Conservation (phyloP, 2,888 invertebrate species). For the Eupithecia abbreviata region DNA sequence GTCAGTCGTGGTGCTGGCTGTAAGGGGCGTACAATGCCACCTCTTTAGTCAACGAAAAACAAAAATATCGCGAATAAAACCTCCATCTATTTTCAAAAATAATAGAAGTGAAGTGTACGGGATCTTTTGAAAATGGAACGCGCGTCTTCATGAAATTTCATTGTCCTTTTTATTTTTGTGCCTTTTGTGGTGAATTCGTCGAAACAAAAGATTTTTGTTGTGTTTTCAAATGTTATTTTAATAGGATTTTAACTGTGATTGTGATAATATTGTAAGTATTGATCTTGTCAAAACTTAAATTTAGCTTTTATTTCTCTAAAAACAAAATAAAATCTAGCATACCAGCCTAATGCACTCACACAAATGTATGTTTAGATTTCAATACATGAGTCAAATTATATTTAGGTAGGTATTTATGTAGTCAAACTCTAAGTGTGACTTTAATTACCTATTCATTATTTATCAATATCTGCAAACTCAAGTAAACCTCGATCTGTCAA, state of each 20-base stretch:
- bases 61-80: conserved; percentile 42
- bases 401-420: neutral
- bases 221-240: conserved; percentile 46
- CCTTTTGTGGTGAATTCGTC: conserved; percentile 19
- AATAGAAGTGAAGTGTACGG: conserved; percentile 35
- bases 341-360: neutral
- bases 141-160: conserved; percentile 35
- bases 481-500: conserved; percentile 61
- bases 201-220: conserved; percentile 28
- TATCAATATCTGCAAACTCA: conserved; percentile 31
- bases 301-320: neutral
- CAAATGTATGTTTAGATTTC: neutral
- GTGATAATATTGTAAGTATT: conserved; percentile 49
- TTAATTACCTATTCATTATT: conserved; percentile 14
- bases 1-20: conserved; percentile 70
- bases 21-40: conserved; percentile 65
- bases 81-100: conserved; percentile 28
- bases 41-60: conserved; percentile 20
- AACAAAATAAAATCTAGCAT: neutral
- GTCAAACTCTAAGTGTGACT: neutral
- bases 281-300: neutral
- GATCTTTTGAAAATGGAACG: conserved; percentile 46
- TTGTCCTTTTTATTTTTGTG: conserved; percentile 32
- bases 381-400: neutral
- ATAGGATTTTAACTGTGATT: conserved; percentile 44